Base-by-base conservation (phyloP, 2,113 vertebrate species). In the Elgaria multicarinata region DNA sequence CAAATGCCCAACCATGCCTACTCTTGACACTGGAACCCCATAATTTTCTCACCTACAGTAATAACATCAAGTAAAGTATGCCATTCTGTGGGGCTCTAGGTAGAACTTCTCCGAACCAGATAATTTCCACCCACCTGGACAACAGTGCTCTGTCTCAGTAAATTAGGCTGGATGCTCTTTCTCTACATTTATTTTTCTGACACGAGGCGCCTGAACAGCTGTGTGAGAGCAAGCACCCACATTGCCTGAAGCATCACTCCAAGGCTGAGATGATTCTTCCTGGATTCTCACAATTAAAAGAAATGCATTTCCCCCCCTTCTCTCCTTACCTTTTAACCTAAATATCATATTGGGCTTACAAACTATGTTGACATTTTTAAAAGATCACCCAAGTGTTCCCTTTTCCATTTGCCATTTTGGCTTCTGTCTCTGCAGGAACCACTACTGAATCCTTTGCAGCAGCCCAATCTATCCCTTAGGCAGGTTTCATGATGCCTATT, bases 291-390 rank as follows among this genome's bases (percentile, higher is more conserved):
- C 79, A 31, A 31, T 83, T 84, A 92, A 94, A 86, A 78, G 39
- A 93, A 94, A 94, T 87, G 93, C 90, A 77, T 85, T 90, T 20
- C 71, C 87, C 71, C 87, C 86, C 90, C 92, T 82, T 89, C 88
- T 91, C 92, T 86, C 90, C 93, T 88, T 87, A 90, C 92, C 87
- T 86, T 94, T 39, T 94, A 96, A 94, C 92, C 93, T 93, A 98
- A 97, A 97, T 97, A 97, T 86, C 96, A 96, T 92, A 91, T 28
- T 87, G 90, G 91, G 94, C 95, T 96, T 92, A 94, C 96, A 96
- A 95, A 96, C 39, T 91, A 82, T 93, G 91, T 87, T 97, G 96
- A 97, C 96, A 96, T 96, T 97, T 97, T 24, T 92, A 92, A 96
- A 96, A 96, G 95, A 96, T 96, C 95, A 96, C 96, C 89, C 55